Conservation (phyloP, 2,888 invertebrate genomes). For the Drosophila eohydei region DNA sequence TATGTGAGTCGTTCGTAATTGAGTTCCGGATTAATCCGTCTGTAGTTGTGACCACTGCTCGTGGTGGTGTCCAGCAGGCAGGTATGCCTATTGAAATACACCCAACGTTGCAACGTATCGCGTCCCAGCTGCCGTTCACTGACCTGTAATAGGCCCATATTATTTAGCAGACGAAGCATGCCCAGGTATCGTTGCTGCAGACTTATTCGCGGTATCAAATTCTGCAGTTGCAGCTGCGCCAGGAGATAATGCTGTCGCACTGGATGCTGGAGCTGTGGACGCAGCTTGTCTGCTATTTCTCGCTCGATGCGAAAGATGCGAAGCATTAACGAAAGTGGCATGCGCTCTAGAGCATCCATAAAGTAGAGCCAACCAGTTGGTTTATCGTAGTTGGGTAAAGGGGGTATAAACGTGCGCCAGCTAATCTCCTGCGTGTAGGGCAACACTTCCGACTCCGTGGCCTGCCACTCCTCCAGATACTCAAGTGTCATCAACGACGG, state of each 20-base stretch:
- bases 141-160: slow-evolving; percentile 89
- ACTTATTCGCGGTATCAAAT: slow-evolving; percentile 73
- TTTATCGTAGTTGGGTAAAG: slow-evolving; percentile 88
- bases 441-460: slow-evolving; percentile 82
- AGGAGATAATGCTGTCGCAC: slow-evolving; percentile 88
- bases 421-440: slow-evolving; percentile 85
- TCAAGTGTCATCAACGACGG: slow-evolving; percentile 82
- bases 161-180: slow-evolving; percentile 87
- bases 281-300: slow-evolving; percentile 86
- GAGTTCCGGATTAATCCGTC: slow-evolving; percentile 86
- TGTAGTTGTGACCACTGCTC: slow-evolving; percentile 88
- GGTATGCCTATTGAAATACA: slow-evolving; percentile 89
- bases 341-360: slow-evolving; percentile 88
- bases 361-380: slow-evolving; percentile 89
- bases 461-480: slow-evolving; percentile 85
- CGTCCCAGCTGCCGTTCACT: slow-evolving; percentile 87
- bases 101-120: slow-evolving; percentile 88
- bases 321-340: slow-evolving; percentile 90
- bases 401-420: slow-evolving; percentile 91
- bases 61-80: slow-evolving; percentile 88
- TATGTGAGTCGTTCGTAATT: slow-evolving; percentile 87
- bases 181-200: slow-evolving; percentile 79
- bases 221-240: slow-evolving; percentile 85
- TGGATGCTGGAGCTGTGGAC: slow-evolving; percentile 88
- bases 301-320: slow-evolving; percentile 87